Conservation (phyloP, 2,888 invertebrate species). For the Elmis aenea region DNA sequence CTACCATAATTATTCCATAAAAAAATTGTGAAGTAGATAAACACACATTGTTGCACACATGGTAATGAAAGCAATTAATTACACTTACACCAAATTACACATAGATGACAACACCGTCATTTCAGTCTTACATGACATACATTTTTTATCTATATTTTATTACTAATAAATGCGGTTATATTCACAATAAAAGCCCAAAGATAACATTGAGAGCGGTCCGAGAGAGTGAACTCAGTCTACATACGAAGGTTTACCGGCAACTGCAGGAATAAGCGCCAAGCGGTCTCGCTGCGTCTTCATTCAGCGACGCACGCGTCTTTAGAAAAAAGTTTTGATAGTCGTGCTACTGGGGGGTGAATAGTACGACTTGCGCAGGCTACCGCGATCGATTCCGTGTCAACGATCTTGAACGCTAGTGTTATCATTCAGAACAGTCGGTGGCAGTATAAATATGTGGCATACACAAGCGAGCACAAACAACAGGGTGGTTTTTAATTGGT, state of each 20-base stretch:
- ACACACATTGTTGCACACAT: too few species aligned
- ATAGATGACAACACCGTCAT: too few species aligned
- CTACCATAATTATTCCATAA: too few species aligned
- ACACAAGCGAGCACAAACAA: slow-evolving; percentile 1
- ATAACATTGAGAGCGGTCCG: too few species aligned
- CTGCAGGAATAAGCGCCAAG: slow-evolving; percentile 20
- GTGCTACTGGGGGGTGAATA: slow-evolving; percentile 11
- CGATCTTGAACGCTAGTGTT: slow-evolving; percentile 14
- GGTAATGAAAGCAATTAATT: too few species aligned
- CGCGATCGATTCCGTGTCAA: slow-evolving; percentile 13
- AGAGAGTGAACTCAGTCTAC: too few species aligned
- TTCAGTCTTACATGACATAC: too few species aligned
- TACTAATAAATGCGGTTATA: too few species aligned
- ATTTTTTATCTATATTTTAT: too few species aligned
- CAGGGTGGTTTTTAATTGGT: neutral
- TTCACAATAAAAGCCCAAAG: too few species aligned
- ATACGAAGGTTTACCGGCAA: slow-evolving; percentile 16
- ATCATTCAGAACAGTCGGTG: slow-evolving; percentile 1
- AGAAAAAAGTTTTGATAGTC: slow-evolving; percentile 31
- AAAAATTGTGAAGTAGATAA: too few species aligned
- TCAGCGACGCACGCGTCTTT: slow-evolving; percentile 28
- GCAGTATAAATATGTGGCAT: slow-evolving; percentile 1
- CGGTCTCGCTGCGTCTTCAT: slow-evolving; percentile 20
- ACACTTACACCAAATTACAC: too few species aligned
- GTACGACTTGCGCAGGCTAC: slow-evolving; percentile 15